A percentile compares a stretch with the other conserved stretches of the same genome.
These are phyloP conservation scores for Trogon surrucura DNA, from an alignment of 2,113 vertebrate genomes.

Conservation along the genomic window DNA sequence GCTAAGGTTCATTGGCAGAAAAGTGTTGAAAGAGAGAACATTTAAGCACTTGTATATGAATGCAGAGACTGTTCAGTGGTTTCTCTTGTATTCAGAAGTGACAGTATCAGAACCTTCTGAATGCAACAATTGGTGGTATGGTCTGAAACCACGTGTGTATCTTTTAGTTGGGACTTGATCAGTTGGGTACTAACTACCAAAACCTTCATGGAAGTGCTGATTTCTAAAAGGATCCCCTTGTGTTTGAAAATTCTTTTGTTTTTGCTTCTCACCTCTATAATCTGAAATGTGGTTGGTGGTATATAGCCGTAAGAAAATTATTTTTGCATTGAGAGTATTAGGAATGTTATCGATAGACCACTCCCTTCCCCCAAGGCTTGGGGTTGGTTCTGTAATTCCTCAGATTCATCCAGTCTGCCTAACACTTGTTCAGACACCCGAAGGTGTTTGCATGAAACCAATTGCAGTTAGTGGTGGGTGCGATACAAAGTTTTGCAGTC, in stretches of 20 bases:
- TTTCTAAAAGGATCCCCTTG: neutral
- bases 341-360: neutral
- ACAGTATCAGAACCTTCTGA: neutral
- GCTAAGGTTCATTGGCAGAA: slow-evolving; percentile 3
- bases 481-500: neutral
- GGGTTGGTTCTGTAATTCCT: neutral
- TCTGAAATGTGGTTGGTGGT: neutral
- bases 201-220: neutral
- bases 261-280: neutral
- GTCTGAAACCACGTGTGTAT: slow-evolving; percentile 1
- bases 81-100: neutral
- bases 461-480: neutral
- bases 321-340: neutral
- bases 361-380: neutral
- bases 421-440: neutral
- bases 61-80: neutral
- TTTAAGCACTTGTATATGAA: neutral
- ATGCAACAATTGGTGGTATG: neutral
- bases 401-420: neutral
- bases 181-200: neutral
- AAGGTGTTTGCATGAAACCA: neutral
- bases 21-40: neutral
- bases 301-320: neutral
- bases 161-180: neutral
- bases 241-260: neutral